These are phyloP conservation scores for Ianthella basta DNA, from an alignment of 37 sponge, comb jelly and placozoan genomes.

Conservation along the genomic window DNA sequence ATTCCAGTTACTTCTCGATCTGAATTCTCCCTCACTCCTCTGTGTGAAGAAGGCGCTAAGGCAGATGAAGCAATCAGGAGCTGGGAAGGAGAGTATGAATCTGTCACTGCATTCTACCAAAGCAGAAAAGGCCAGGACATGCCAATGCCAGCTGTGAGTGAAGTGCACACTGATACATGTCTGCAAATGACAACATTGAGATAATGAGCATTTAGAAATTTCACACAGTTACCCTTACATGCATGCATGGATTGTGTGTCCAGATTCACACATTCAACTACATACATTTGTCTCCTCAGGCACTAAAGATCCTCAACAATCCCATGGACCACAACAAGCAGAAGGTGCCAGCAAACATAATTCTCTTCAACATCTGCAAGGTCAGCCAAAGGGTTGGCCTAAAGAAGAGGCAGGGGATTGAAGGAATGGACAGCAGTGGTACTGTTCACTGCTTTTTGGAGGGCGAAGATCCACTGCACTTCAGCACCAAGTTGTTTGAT, in stretches of 20 bases:
- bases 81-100: too few species aligned
- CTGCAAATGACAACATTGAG: too few species aligned
- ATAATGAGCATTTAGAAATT: too few species aligned
- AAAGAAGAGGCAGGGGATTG: neutral
- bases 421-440: neutral
- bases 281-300: neutral
- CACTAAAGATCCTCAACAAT: neutral
- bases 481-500: neutral
- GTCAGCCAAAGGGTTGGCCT: neutral
- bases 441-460: neutral
- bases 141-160: too few species aligned
- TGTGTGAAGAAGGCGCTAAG: too few species aligned
- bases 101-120: too few species aligned
- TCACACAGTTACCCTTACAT: too few species aligned
- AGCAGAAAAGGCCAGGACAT: too few species aligned
- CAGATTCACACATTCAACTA: neutral
- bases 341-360: neutral
- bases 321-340: neutral
- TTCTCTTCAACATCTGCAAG: slow-evolving; percentile 8
- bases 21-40: too few species aligned
- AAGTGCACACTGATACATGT: too few species aligned
- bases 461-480: neutral
- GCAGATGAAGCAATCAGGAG: too few species aligned
- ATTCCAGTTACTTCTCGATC: too few species aligned
- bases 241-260: neutral